A percentile compares a stretch with the other conserved stretches of the same genome.
These are phyloP conservation scores for Philopotamus ludificatus DNA, from an alignment of 1,140 invertebrate species.

Conservation along the genomic window DNA sequence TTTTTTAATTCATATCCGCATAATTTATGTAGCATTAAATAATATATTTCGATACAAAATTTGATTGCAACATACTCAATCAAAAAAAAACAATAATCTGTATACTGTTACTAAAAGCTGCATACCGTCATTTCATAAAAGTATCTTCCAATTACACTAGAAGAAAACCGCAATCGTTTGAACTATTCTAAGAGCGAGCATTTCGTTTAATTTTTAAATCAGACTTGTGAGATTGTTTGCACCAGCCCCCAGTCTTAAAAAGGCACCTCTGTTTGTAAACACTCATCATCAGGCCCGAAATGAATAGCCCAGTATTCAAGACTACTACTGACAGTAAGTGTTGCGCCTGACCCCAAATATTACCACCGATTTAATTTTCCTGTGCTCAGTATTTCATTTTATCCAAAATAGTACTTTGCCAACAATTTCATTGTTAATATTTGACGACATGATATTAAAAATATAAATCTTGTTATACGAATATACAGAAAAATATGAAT, in stretches of 20 bases:
- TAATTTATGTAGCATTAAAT: too few relatives aligned
- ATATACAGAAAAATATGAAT: too few relatives aligned
- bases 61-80: too few relatives aligned
- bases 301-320: not conserved
- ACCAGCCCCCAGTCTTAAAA: constrained; percentile 43
- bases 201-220: constrained; percentile 39
- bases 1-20: too few relatives aligned
- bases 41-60: too few relatives aligned
- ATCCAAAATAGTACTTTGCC: too few relatives aligned
- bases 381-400: too few relatives aligned
- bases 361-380: not conserved
- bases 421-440: too few relatives aligned
- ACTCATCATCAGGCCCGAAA: constrained; percentile 14
- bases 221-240: constrained; percentile 42
- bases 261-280: constrained; percentile 43
- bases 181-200: constrained; percentile 38
- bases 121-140: not conserved
- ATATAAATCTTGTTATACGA: constrained; percentile 1
- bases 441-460: not conserved
- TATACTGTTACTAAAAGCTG: not conserved
- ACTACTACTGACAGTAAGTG: constrained; percentile 8
- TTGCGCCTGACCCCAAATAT: not conserved
- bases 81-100: too few relatives aligned
- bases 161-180: not conserved
- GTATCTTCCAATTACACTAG: not conserved